A percentile compares a stretch with the other conserved stretches of the same genome.
Evolutionary conservation across 2,888 invertebrate species (phyloP).

Genomic region (Cotesia congregata): DNA sequence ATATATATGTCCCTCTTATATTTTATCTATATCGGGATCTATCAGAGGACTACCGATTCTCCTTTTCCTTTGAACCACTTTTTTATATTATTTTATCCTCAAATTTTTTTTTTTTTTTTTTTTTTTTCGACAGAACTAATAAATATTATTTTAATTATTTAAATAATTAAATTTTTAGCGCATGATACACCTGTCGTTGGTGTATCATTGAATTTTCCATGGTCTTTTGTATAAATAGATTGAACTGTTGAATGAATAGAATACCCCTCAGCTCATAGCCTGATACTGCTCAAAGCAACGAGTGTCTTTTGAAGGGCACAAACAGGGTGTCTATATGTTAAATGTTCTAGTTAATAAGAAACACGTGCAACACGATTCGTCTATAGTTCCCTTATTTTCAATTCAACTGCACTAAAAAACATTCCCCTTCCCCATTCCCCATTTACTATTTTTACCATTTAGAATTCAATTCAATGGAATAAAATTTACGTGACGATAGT

Average conservation of each 20-base stretch:
- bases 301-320: constrained; percentile 12
- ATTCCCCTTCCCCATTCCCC: neutral
- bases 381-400: constrained; percentile 14
- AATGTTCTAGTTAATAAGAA: constrained; percentile 19
- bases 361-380: constrained; percentile 47
- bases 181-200: constrained; percentile 55
- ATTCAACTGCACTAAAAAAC: neutral
- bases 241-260: neutral
- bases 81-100: neutral
- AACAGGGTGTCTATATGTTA: neutral
- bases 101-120: neutral
- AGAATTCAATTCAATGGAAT: neutral
- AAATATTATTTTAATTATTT: constrained; percentile 4
- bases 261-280: constrained; percentile 8
- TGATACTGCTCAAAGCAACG: constrained; percentile 15
- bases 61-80: constrained; percentile 23
- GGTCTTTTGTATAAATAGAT: neutral
- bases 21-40: constrained; percentile 31
- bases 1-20: constrained; percentile 41
- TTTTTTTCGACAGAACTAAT: neutral
- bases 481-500: neutral
- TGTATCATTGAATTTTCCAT: constrained; percentile 2
- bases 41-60: constrained; percentile 30
- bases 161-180: constrained; percentile 49
- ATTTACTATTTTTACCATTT: neutral